Percentiles rank a stretch among this genome's conserved stretches.
These are phyloP conservation scores for Cochlearius cochlearius DNA, from an alignment of 2,113 vertebrate species.

Conservation along the genomic window DNA sequence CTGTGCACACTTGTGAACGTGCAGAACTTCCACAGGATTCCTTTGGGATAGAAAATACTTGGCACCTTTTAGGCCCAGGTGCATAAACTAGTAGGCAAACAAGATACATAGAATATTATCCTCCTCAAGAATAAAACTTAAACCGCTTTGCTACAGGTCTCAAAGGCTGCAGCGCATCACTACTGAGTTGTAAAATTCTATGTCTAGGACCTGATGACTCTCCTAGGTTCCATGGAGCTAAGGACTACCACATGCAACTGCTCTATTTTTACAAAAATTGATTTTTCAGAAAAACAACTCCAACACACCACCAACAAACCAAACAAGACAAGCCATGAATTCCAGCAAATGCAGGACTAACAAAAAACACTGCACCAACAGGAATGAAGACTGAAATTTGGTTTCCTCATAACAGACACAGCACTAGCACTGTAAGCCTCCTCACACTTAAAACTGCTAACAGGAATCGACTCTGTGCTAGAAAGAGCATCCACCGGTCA, in stretches of 20 bases:
- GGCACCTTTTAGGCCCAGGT: background rate
- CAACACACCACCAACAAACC: background rate
- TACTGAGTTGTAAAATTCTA: background rate
- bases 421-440: background rate
- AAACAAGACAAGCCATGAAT: background rate
- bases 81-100: background rate
- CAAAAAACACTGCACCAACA: fast-evolving
- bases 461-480: background rate
- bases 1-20: fast-evolving
- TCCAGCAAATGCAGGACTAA: background rate
- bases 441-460: background rate
- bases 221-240: background rate
- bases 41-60: background rate
- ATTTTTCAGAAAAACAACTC: background rate
- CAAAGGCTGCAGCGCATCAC: background rate
- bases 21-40: background rate
- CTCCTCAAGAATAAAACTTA: background rate
- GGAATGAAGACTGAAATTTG: background rate
- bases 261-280: background rate
- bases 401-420: background rate
- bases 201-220: background rate
- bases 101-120: background rate
- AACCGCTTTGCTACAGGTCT: background rate
- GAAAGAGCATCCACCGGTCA: background rate
- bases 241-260: background rate